Conservation (phyloP, 2,888 invertebrate species). For the Microdon myrmicae region DNA sequence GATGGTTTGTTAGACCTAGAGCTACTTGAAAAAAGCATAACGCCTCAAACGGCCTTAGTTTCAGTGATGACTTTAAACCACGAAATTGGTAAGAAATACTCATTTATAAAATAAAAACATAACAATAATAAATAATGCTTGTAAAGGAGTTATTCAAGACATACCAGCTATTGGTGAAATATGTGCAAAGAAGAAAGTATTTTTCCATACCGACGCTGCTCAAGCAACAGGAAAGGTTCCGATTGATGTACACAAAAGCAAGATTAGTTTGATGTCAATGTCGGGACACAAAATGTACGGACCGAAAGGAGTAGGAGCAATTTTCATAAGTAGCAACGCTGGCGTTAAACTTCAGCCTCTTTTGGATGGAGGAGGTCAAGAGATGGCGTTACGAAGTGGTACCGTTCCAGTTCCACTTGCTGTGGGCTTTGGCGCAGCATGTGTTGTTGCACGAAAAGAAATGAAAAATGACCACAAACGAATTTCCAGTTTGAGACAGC, state of each 20-base stretch:
- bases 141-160: conserved; percentile 86
- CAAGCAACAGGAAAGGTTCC: conserved; percentile 97
- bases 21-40: conserved; percentile 82
- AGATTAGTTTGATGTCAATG: conserved; percentile 97
- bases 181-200: conserved; percentile 87
- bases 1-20: conserved; percentile 88
- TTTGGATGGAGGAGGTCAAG: conserved; percentile 98
- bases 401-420: conserved; percentile 94
- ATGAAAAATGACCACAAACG: conserved; percentile 91
- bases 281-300: conserved; percentile 84
- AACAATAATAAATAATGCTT: no score
- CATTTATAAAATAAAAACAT: no score
- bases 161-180: conserved; percentile 89
- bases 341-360: conserved; percentile 93
- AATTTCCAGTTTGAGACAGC: conserved; percentile 80
- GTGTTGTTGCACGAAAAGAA: conserved; percentile 81
- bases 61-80: conserved; percentile 76
- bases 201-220: conserved; percentile 99
- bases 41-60: conserved; percentile 90
- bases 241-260: conserved; percentile 89
- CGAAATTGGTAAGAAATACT: conserved; percentile 5
- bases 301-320: conserved; percentile 79
- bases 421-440: conserved; percentile 88
- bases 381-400: conserved; percentile 95
- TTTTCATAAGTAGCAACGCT: conserved; percentile 92